These are phyloP conservation scores for Metaphire vulgaris DNA, from an alignment of 1,140 invertebrate species.

Conservation along the genomic window DNA sequence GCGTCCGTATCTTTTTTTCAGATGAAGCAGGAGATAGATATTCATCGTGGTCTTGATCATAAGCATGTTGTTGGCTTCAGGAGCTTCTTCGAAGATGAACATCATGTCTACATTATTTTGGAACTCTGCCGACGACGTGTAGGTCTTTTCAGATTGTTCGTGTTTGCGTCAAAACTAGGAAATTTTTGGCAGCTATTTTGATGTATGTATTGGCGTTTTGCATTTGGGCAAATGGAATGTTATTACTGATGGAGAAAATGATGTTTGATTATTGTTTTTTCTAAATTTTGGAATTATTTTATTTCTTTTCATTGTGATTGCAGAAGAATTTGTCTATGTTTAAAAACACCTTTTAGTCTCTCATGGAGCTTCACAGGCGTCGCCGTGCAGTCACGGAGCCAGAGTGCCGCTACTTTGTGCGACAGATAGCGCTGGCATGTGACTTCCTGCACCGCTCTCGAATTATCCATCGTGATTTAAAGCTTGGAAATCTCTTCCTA, in stretches of 20 bases:
- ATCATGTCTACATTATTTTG: constrained; percentile 91
- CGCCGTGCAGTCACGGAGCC: constrained; percentile 86
- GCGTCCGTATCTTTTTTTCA: constrained; percentile 36
- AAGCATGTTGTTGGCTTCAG: constrained; percentile 87
- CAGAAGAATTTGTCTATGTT: no score
- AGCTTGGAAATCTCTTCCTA: constrained; percentile 92
- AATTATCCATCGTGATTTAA: constrained; percentile 94
- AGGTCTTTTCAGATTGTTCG: constrained; percentile 49
- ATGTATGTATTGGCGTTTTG: no score
- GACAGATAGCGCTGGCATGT: constrained; percentile 83
- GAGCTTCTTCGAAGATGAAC: constrained; percentile 83
- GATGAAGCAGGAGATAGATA: constrained; percentile 79
- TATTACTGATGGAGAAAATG: no score
- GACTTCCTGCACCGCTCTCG: constrained; percentile 78
- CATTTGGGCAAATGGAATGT: no score
- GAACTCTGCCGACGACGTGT: constrained; percentile 89
- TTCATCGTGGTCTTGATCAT: constrained; percentile 78
- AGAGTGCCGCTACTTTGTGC: constrained; percentile 89
- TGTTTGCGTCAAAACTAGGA: background rate
- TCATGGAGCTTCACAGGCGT: constrained; percentile 73
- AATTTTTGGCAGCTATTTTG: no score
- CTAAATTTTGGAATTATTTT: no score
- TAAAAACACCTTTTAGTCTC: constrained; percentile 54
- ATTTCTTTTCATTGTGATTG: no score
- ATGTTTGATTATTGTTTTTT: no score